A percentile compares a stretch with the other conserved stretches of the same genome.
These are phyloP conservation scores for Atethmia centrago DNA, from an alignment of 2,888 invertebrate genomes.

Conservation along the genomic window DNA sequence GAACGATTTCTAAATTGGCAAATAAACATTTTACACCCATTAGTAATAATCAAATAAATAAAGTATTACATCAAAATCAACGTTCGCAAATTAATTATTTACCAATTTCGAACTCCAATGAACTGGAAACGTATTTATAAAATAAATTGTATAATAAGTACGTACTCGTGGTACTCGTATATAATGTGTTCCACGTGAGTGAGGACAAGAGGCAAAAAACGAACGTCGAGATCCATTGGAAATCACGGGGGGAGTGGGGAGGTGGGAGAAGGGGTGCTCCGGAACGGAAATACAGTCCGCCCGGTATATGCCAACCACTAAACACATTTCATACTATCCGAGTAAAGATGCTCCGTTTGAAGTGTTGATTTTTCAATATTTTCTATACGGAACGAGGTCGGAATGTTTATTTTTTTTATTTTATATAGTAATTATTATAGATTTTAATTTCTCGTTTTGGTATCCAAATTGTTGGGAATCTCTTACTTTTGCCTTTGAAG, in stretches of 20 bases:
- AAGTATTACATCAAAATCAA: conserved; percentile 48
- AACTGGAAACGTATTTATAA: conserved; percentile 68
- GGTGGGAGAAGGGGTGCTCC: conserved; percentile 52
- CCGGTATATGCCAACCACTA: conserved; percentile 70
- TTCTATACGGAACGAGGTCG: conserved; percentile 11
- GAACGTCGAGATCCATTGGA: conserved; percentile 78
- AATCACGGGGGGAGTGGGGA: conserved; percentile 70
- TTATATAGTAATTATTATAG: neutral
- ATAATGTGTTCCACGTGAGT: conserved; percentile 80
- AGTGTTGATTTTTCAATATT: conserved; percentile 54
- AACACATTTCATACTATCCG: conserved; percentile 71
- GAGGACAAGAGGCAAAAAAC: conserved; percentile 79
- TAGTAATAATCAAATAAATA: conserved; percentile 36
- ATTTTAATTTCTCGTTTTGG: neutral
- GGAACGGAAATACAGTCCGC: conserved; percentile 81
- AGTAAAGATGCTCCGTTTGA: conserved; percentile 47
- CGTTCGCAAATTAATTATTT: conserved; percentile 59
- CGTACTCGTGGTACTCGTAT: conserved; percentile 66
- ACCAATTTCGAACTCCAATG: conserved; percentile 59
- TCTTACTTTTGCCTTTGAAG: neutral
- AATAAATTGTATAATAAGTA: conserved; percentile 79
- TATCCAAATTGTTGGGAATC: neutral
- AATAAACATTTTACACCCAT: conserved; percentile 17
- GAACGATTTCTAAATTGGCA: conserved; percentile 19
- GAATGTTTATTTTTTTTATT: conserved; percentile 1